Evolutionary conservation across 2,888 invertebrate species (phyloP), one percentile per base, ranked within the genome.

Genomic region (Euphydryas editha): DNA sequence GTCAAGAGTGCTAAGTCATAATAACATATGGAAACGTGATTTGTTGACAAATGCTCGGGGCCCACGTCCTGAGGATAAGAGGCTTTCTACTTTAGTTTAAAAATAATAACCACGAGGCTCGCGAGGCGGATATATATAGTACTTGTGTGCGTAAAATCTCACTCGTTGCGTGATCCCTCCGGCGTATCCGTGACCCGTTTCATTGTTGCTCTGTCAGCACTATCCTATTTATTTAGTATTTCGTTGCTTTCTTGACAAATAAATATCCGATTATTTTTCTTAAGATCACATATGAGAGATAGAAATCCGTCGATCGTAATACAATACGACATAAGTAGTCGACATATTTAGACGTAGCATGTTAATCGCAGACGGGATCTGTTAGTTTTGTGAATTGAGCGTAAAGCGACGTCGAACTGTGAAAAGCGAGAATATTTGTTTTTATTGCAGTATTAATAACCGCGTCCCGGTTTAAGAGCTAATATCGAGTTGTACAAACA

Each of bases 401-500:
- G 54, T 54, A 24, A 54, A 36, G 56, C 39, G 18, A 57, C 47
- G 21, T 17, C n/a, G 39, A 44, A 59, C 46, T 54, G 18, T 36
- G 20, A 42, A 55, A 55, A 56, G 56, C 61, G 71, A 64, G 44
- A 58, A 51, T 65, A 70, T 67, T 62, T 62, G 65, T 59, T 58
- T 56, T 61, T 57, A 47, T 56, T 15, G 24, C 65, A 61, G 68
- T 71, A 78, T 76, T 77, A 81, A 82, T 79, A 82, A 75, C 75
- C 67, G 74, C 64, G 60, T 71, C 73, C 73, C 75, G 68, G 75
- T 63, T 73, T 76, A 80, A 80, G 54, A 85, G 81, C 81, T 85
- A 86, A 88, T 86, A 88, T 84, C 73, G 78, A 72, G 80, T 78
- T 75, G 79, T 71, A 80, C 79, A 87, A 88, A 87, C 85, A 83